Base-by-base conservation (phyloP, 2,888 invertebrate species). In the Agriopis aurantiaria region DNA sequence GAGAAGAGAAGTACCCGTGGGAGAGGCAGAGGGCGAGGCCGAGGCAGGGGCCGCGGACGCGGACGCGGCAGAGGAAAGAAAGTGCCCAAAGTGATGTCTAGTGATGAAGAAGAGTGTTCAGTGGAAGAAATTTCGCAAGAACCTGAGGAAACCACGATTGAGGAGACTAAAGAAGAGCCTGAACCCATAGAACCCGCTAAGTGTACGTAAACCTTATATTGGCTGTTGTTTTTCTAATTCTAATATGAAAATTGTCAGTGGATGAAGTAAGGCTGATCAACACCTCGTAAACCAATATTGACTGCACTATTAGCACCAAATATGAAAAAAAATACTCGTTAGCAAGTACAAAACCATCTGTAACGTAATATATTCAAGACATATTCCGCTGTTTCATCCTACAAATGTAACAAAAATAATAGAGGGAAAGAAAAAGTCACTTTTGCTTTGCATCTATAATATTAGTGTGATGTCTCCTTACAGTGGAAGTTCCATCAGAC, bases 401-500 rank as follows among this genome's bases (percentile, higher is more conserved):
- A 10, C 43, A 23, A 17, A 17, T n/a, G 3, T 33, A 33, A 14
- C 51, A 51, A 14, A 51, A 51, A 51, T 4, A 52, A 17, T 8
- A 55, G 11, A 8, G 3, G n/a, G 40, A 55, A 0, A 55, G 6
- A n/a, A 23, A 23, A 6, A 17, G 8, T 48, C 8, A 11, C 7
- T 51, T 48, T 12, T 8, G 11, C 12, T 48, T 12, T 12, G 11
- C 12, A 45, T 17, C 45, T 14, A 41, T 3, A 14, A 41, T 8
- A n/a, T 10, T 69, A 14, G 8, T 14, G 9, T 43, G 6, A 12
- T 55, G 17, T 45, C 51, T 56, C 45, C 76, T 79, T 74, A 10
- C 83, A 94, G 97, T 98, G 95, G 98, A 98, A 89, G 95, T 98
- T 83, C 98, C 98, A 84, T 97, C 98, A n/a, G 98, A 98, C 86